These are phyloP conservation scores for Pyrrhosoma nymphula DNA, from an alignment of 2,888 invertebrate species.

Conservation along the genomic window DNA sequence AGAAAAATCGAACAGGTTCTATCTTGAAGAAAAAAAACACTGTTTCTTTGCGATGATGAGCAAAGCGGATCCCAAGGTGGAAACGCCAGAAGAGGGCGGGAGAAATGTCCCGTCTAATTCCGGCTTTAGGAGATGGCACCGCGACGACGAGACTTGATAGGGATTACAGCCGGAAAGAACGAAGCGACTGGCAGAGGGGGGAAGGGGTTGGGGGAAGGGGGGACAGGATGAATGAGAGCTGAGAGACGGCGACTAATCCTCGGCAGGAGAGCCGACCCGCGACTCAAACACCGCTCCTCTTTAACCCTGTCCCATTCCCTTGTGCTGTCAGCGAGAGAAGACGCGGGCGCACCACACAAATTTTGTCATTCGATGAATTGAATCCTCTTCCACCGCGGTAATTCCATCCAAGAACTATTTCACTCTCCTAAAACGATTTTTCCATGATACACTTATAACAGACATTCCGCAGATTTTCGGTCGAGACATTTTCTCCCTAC, in stretches of 20 bases:
- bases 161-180: neutral
- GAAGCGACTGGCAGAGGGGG: neutral
- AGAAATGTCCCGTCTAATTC: neutral
- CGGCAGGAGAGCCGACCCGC: neutral
- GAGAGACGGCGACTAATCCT: neutral
- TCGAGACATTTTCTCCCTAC: neutral
- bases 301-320: neutral
- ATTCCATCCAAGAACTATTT: neutral
- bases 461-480: no score
- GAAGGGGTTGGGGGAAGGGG: no score
- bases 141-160: neutral
- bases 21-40: no score
- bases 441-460: neutral
- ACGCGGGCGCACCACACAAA: neutral
- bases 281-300: neutral
- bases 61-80: neutral
- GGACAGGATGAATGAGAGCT: neutral
- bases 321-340: neutral
- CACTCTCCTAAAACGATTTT: neutral
- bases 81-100: neutral
- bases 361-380: neutral
- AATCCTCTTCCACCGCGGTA: no score
- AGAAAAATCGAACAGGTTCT: no score
- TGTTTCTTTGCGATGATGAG: neutral
- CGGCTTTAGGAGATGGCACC: neutral